Percentiles rank a stretch among this genome's conserved stretches.
Conservation (phyloP, 2,888 invertebrate species). For the Hemistola chrysoprasaria region DNA sequence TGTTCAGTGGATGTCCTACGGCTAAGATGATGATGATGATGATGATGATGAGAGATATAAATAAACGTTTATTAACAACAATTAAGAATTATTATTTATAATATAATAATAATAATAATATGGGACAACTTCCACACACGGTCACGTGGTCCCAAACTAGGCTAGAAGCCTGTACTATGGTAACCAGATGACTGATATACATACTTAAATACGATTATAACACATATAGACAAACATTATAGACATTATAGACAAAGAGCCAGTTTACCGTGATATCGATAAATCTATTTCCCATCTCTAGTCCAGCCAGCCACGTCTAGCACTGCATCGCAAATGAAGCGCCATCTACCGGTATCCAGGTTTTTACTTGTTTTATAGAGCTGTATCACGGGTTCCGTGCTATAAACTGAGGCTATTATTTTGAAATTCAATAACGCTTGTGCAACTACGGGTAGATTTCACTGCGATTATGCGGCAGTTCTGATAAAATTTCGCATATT, state of each 20-base stretch:
- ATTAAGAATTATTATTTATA: background rate
- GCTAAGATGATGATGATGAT: no score
- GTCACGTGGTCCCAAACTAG: no score
- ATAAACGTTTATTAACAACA: background rate
- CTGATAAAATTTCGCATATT: no score
- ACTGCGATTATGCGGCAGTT: conserved; percentile 1
- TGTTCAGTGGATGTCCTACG: no score
- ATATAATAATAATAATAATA: no score
- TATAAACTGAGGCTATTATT: conserved; percentile 4
- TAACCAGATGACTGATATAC: no score
- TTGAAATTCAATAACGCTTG: conserved; percentile 5
- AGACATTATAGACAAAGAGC: no score
- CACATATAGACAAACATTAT: no score
- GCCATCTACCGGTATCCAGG: conserved; percentile 37
- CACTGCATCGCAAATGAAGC: conserved; percentile 44
- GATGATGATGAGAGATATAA: conserved; percentile 3
- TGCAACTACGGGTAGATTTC: background rate
- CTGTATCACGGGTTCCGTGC: background rate
- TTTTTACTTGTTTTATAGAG: conserved; percentile 37
- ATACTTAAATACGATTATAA: no score
- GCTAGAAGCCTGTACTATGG: no score
- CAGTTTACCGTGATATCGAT: conserved; percentile 25
- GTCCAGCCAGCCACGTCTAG: conserved; percentile 35
- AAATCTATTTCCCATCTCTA: conserved; percentile 27
- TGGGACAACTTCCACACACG: no score